Conservation (phyloP, 2,797 vertebrate genomes). For the Centroberyx gerrardi region DNA sequence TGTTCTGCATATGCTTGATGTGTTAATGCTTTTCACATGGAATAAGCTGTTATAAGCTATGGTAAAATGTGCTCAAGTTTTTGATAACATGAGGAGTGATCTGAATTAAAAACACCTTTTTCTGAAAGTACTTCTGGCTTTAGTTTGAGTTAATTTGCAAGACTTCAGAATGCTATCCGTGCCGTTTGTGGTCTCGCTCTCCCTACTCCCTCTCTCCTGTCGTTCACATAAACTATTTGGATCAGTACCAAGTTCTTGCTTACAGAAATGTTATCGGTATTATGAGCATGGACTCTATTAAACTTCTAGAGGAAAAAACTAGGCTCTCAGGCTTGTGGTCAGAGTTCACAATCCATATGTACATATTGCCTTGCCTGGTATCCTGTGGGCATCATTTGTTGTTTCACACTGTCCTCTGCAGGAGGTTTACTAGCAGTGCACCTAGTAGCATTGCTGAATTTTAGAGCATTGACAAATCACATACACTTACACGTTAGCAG, state of each 20-base stretch:
- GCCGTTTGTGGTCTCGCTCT: too few relatives aligned
- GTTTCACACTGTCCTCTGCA: conserved; percentile 49
- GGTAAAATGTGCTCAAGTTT: conserved; percentile 73
- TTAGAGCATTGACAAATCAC: background rate
- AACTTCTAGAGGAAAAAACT: too few relatives aligned
- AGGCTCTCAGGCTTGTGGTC: background rate
- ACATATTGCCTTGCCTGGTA: background rate
- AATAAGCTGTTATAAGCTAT: conserved; percentile 77
- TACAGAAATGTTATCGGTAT: background rate
- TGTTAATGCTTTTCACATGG: conserved; percentile 77
- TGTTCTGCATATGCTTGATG: conserved; percentile 75
- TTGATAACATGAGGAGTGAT: conserved; percentile 73
- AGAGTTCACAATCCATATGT: background rate
- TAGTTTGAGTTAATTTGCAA: conserved; percentile 44
- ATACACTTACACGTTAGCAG: background rate
- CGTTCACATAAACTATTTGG: background rate
- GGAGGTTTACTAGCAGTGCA: background rate
- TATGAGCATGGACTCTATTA: background rate
- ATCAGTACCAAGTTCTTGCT: too few relatives aligned
- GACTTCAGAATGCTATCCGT: background rate
- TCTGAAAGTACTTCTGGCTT: conserved; percentile 46
- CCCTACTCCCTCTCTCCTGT: background rate
- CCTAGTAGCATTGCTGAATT: background rate
- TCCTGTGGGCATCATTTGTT: background rate
- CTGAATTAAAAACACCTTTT: conserved; percentile 70